Conservation (phyloP, 2,888 invertebrate species). For the Oxyscelio sp. region DNA sequence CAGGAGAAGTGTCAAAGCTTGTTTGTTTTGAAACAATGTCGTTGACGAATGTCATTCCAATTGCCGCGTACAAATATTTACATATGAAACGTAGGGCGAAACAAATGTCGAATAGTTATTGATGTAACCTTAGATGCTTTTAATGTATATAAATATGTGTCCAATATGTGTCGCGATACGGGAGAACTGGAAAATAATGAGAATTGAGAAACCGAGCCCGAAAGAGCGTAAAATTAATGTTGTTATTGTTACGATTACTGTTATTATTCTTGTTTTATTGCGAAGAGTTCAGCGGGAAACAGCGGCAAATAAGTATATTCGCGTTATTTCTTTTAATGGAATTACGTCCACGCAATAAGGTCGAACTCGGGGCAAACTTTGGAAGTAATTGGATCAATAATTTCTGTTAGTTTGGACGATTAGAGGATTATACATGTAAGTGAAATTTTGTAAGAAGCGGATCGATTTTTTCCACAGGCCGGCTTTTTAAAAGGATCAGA, state of each 20-base stretch:
- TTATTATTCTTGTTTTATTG: too few species aligned
- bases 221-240: too few species aligned
- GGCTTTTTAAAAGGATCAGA: slow-evolving; percentile 27
- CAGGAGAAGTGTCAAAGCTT: slow-evolving; percentile 43
- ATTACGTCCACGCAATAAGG: slow-evolving; percentile 33
- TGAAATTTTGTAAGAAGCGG: neutral
- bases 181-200: too few species aligned
- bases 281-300: too few species aligned
- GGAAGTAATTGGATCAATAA: neutral
- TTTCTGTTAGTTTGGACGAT: neutral
- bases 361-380: slow-evolving; percentile 8
- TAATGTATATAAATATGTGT: too few species aligned
- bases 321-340: slow-evolving; percentile 48
- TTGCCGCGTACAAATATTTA: slow-evolving; percentile 10
- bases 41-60: slow-evolving; percentile 60
- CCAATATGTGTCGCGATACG: too few species aligned
- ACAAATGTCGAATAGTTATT: slow-evolving; percentile 61
- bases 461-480: too few species aligned
- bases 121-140: slow-evolving; percentile 54
- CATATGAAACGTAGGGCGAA: slow-evolving; percentile 39
- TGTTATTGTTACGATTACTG: too few species aligned
- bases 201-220: too few species aligned
- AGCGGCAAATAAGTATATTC: too few species aligned
- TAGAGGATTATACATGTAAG: neutral
- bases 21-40: slow-evolving; percentile 56